Conservation (phyloP, 2,113 vertebrate species). For the Labeo catla region DNA sequence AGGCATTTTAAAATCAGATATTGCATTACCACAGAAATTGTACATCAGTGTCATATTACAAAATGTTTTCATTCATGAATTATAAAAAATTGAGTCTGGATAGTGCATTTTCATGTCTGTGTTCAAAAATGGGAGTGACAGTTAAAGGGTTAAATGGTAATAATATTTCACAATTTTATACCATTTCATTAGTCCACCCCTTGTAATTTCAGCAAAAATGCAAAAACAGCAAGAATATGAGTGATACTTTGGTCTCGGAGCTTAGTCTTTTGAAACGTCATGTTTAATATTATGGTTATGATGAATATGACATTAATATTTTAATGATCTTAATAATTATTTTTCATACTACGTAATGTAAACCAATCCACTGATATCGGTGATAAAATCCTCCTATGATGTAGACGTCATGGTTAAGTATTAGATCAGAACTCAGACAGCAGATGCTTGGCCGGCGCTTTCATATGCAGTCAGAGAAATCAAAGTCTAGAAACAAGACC, state of each 20-base stretch:
- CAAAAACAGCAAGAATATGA: background rate
- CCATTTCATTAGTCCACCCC: background rate
- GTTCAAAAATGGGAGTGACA: too few relatives aligned
- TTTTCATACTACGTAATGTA: constrained; percentile 6
- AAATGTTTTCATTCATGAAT: too few relatives aligned
- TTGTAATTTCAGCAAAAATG: background rate
- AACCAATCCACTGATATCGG: background rate
- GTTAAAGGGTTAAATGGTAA: too few relatives aligned
- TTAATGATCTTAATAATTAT: background rate
- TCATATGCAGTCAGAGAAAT: constrained; percentile 46
- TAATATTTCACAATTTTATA: background rate
- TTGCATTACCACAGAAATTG: too few relatives aligned
- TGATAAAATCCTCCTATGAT: constrained; percentile 1
- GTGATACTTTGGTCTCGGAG: background rate
- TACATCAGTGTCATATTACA: too few relatives aligned
- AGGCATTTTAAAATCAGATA: too few relatives aligned
- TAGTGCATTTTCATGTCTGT: too few relatives aligned
- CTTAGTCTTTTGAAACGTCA: background rate
- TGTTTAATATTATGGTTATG: background rate
- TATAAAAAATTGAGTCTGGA: too few relatives aligned
- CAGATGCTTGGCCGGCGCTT: constrained; percentile 32
- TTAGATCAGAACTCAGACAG: constrained; percentile 16
- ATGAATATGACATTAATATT: background rate
- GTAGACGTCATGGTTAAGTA: constrained; percentile 24
- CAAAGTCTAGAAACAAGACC: constrained; percentile 36